phyloP scores from a whole-genome alignment of 2,888 invertebrate species.

The Belgica antarctica region DNA sequence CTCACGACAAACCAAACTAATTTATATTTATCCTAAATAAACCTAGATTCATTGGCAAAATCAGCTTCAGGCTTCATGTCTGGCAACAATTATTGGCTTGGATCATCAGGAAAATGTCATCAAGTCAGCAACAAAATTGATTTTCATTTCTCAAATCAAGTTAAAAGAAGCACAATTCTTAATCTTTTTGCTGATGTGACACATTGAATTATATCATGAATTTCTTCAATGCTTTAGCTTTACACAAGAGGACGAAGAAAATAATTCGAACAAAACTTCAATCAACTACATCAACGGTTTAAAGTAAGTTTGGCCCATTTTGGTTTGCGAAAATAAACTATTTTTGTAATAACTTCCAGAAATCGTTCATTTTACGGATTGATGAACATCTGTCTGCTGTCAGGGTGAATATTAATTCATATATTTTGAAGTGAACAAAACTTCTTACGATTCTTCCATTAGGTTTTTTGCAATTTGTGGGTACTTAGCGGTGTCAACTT shows the following conservation, averaged over 20 bases:
- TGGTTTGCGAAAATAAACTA: too few relatives aligned
- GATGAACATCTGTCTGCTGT: background rate
- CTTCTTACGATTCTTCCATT: background rate
- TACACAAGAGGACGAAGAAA: background rate
- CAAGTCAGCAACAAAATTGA: constrained; percentile 49
- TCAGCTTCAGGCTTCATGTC: constrained; percentile 55
- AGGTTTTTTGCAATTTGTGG: constrained; percentile 32
- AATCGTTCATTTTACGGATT: background rate
- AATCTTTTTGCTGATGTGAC: background rate
- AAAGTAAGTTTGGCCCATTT: constrained; percentile 2
- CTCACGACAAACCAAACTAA: too few relatives aligned
- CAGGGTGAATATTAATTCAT: background rate
- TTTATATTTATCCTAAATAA: too few relatives aligned
- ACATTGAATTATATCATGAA: background rate
- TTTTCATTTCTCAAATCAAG: constrained; percentile 47
- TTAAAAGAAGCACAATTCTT: background rate
- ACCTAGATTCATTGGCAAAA: constrained; percentile 55
- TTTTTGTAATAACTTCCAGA: background rate
- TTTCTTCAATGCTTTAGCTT: background rate
- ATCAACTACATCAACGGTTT: constrained; percentile 4
- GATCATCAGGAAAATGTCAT: constrained; percentile 52
- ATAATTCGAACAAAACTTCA: background rate
- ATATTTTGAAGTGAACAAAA: background rate
- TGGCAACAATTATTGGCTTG: constrained; percentile 57
- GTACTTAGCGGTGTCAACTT: constrained; percentile 41